phyloP scores from a whole-genome alignment of 2,113 vertebrate genomes.

The Capricornis sumatraensis region DNA sequence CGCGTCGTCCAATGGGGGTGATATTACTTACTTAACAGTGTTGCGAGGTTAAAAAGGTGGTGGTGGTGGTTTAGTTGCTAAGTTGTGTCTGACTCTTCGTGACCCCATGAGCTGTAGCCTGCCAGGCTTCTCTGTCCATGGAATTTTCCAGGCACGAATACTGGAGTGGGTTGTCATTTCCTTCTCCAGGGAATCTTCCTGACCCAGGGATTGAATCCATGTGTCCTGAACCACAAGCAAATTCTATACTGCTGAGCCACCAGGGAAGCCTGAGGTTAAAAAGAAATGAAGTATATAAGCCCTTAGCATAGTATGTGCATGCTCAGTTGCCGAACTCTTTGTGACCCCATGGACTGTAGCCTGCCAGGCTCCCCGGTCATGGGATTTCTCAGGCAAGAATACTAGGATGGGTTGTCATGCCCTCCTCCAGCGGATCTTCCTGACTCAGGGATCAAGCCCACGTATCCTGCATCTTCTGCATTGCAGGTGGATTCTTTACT shows the following conservation, averaged over 20 bases:
- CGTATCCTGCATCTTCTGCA: background rate
- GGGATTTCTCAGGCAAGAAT: background rate
- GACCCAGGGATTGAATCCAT: background rate
- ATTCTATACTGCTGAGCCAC: background rate
- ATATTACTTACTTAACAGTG: background rate
- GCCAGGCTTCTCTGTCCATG: background rate
- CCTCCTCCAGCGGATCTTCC: background rate
- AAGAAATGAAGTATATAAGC: background rate
- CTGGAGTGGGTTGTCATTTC: background rate
- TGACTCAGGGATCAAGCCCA: background rate
- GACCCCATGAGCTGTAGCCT: background rate
- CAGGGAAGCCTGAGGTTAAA: background rate
- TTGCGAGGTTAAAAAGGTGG: background rate
- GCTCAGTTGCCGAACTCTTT: background rate
- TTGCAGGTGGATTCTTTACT: background rate
- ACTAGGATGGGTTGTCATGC: background rate
- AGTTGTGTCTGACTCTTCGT: background rate
- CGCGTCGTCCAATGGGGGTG: background rate
- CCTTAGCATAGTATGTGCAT: background rate
- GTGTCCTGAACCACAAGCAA: background rate
- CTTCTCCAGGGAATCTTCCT: background rate
- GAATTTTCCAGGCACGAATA: background rate
- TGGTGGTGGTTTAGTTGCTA: background rate
- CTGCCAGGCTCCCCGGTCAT: background rate
- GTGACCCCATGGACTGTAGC: background rate